Evolutionary conservation across 2,113 vertebrate species (phyloP), one percentile per base, ranked within the genome.

Genomic region (Phrynosoma platyrhinos): DNA sequence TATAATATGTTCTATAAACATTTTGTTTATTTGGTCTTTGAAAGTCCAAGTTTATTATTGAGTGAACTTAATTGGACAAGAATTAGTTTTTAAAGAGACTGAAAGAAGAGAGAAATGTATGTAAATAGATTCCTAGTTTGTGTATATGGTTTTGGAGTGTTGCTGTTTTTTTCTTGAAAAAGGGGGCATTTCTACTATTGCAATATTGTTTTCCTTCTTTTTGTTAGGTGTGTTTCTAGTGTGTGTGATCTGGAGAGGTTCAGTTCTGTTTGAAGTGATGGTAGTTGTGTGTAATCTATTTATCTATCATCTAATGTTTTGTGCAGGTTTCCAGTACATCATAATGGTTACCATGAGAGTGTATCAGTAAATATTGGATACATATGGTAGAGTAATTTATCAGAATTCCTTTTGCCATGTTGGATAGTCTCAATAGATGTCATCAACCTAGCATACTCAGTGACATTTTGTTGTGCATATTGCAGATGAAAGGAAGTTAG

Each of bases 41-140:
- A 83, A 90, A 10, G 9, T 77, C 32, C 18, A 84, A 10, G 4
- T 83, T 1, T 66, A 58, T 86, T 85, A 90, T 14, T 93, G 18
- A 30, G 89, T 85, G 52, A 74, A 14, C 8, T 69, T 79, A 12
- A 77, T 76, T 76, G 74, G 69, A 75, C 36, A 82, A 36, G 36
- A 82, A 64, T 64, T 47, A 32, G 12, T 16, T 75, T 32, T 30
- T 52, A 66, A 6, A 76, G 4, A 32, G 74, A 74, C 32, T 32
- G 47, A 82, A 71, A 71, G 27, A 18, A n/a, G 8, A 64, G 18
- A n/a, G 7, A n/a, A 58, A 79, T 55, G 30, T 8, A 53, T 36
- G 18, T 9, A 40, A 72, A 32, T 36, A 42, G 64, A 72, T 20
- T 16, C 14, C 13, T 71, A 74, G 36, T 72, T 79, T 80, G 32